Base-by-base conservation (phyloP, 2,113 vertebrate species). In the Syngnathus floridae region DNA sequence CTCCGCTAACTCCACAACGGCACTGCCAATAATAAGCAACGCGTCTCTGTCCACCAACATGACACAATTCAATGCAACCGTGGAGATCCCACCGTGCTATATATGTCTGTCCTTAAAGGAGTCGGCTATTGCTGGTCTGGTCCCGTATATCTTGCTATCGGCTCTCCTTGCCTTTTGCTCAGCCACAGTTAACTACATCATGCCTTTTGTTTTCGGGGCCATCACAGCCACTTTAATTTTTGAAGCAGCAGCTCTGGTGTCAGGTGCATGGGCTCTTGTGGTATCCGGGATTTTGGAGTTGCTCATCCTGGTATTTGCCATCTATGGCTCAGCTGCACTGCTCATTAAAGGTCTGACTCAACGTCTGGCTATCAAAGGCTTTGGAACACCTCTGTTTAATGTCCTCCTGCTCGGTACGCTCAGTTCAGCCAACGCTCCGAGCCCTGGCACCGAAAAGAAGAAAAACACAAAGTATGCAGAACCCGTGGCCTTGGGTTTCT, bases 401-500 rank as follows among this genome's bases (percentile, higher is more conserved):
- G 88, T 95, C 66, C 82, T 96, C 49, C 88, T 95, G 31, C 77
- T 95, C 11, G 93, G 92, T 0, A 91, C 92, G 0, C 26, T 31
- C 26, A 31, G 26, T 31, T 31, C 26, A 31, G 73, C 84, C 6
- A 90, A 78, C 52, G 77, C 90, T 26, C 88, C 92, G 63, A 89
- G 78, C 45, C 67, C 84, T 4, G 92, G 91, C 43, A 90, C 93
- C 59, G 94, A 94, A 51, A 93, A 93, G 74, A 93, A 93, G 63
- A 95, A 94, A 85, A 95, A 95, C 65, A 95, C 94, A 0, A 96
- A 94, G 73, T 95, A 95, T 2, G 94, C 93, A 0, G 94, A 96
- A 81, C 93, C 94, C 0, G 93, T 94, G 92, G 94, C 93, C 0
- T 82, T 95, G 35, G 91, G 92, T 52, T 92, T 92, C 77, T 89